Conservation (phyloP, 2,113 vertebrate species). For the Coptodon bakossiorum region DNA sequence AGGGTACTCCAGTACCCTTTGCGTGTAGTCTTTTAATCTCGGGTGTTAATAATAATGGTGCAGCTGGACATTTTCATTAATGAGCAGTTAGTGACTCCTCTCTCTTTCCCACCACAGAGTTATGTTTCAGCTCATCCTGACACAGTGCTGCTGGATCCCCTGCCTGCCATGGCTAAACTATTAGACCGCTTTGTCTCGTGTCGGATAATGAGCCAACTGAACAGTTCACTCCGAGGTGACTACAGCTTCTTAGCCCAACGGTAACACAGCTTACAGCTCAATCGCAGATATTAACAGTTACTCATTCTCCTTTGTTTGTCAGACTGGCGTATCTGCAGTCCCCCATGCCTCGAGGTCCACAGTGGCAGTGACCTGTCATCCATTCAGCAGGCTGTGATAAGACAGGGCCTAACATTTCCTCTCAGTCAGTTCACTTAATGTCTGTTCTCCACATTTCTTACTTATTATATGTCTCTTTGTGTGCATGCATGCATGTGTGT, state of each 20-base stretch:
- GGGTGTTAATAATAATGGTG: neutral
- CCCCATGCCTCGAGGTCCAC: slow-evolving; percentile 67
- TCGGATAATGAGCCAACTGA: slow-evolving; percentile 67
- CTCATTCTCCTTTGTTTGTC: neutral
- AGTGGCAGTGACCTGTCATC: slow-evolving; percentile 23
- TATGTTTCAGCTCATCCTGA: slow-evolving; percentile 61
- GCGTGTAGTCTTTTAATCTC: neutral
- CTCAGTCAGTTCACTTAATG: slow-evolving; percentile 60
- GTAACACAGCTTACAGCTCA: neutral
- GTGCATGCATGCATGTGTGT: neutral
- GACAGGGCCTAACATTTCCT: slow-evolving; percentile 56
- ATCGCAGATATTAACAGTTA: neutral
- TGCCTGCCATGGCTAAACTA: slow-evolving; percentile 65
- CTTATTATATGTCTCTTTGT: neutral
- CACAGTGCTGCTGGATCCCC: slow-evolving; percentile 69
- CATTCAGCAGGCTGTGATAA: slow-evolving; percentile 36
- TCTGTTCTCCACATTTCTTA: neutral
- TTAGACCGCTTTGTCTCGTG: slow-evolving; percentile 72
- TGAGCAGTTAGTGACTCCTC: neutral
- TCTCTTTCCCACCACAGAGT: slow-evolving; percentile 22
- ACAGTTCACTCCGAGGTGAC: slow-evolving; percentile 57
- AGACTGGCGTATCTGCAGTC: slow-evolving; percentile 67
- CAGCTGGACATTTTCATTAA: neutral
- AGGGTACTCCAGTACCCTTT: neutral
- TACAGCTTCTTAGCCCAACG: neutral